phyloP scores from a whole-genome alignment of 2,113 vertebrate genomes.

The Opisthocomus hoazin region DNA sequence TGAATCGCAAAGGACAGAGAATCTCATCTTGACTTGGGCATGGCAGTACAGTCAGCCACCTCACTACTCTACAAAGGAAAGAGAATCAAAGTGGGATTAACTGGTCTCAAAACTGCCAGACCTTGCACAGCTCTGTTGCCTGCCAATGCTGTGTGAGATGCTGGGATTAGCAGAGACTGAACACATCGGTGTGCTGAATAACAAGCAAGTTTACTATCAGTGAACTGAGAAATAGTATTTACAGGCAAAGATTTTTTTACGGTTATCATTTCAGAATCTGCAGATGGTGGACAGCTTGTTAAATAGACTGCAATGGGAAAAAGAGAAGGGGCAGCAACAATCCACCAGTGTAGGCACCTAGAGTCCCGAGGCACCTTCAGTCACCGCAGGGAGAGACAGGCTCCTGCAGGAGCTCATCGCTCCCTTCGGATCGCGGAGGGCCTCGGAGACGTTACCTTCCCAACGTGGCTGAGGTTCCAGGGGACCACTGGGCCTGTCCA shows the following conservation, averaged over 20 bases:
- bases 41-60: background rate
- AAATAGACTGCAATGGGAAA: background rate
- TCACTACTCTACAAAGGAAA: background rate
- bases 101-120: background rate
- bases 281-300: background rate
- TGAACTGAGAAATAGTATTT: background rate
- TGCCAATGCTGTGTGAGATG: background rate
- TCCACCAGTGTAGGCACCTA: background rate
- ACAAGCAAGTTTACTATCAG: background rate
- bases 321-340: background rate
- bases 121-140: background rate
- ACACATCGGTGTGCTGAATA: background rate
- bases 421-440: background rate
- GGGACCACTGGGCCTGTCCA: background rate
- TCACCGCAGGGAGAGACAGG: no score
- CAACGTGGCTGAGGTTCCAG: background rate
- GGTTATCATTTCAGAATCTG: background rate
- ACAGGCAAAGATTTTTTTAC: background rate
- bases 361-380: no score
- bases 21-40: background rate
- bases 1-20: background rate
- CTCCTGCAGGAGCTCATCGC: background rate
- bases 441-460: background rate
- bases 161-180: background rate
- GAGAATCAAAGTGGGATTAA: background rate